Evolutionary conservation across 2,797 vertebrate species (phyloP).

Genomic region (Phalloptychus januarius): DNA sequence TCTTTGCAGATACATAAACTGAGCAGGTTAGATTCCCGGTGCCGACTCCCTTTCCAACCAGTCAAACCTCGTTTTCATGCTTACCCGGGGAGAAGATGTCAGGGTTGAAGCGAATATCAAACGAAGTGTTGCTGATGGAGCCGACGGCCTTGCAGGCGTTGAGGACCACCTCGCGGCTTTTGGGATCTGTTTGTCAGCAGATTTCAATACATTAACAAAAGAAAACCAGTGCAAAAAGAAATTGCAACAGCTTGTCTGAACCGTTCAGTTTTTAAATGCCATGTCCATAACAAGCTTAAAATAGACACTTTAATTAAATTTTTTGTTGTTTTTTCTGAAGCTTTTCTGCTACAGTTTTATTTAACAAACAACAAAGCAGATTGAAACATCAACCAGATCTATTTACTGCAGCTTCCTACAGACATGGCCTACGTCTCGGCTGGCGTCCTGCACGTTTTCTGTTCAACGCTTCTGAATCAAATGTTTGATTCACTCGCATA

Average conservation of each 20-base stretch:
- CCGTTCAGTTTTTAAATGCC: neutral
- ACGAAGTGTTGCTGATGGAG: constrained; percentile 92
- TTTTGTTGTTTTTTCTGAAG: neutral
- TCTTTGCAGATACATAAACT: neutral
- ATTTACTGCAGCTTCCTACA: neutral
- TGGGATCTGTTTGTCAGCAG: constrained; percentile 83
- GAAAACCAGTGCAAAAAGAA: constrained; percentile 2
- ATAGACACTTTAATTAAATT: neutral
- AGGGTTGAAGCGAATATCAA: constrained; percentile 98
- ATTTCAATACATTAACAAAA: neutral
- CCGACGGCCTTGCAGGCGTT: constrained; percentile 96
- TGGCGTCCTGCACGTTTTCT: no score
- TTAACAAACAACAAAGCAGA: neutral
- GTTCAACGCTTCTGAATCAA: no score
- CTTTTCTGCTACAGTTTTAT: neutral
- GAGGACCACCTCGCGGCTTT: constrained; percentile 93
- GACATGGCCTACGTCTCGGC: constrained; percentile 8
- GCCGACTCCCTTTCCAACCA: neutral
- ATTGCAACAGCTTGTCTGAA: neutral
- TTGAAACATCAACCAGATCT: neutral
- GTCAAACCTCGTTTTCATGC: neutral
- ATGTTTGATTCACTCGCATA: no score
- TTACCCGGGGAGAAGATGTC: constrained; percentile 98
- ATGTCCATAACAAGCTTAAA: constrained; percentile 17
- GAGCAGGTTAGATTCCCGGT: neutral